These are phyloP conservation scores for Leptinotarsa haldemani DNA, from an alignment of 2,888 invertebrate species.

Conservation along the genomic window DNA sequence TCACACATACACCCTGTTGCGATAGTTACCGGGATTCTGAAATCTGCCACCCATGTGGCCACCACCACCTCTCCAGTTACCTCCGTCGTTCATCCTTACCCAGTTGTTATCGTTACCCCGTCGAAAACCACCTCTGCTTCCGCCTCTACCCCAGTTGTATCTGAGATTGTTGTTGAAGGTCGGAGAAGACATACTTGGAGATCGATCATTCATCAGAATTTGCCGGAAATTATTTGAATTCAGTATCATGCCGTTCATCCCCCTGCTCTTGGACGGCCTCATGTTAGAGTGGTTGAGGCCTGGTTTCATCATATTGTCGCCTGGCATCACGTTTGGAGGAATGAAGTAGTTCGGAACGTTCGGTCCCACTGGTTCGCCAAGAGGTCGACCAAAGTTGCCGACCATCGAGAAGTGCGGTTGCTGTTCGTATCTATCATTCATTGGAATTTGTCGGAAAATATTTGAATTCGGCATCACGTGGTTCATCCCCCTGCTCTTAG, in stretches of 20 bases:
- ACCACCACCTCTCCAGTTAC: slow-evolving; percentile 64
- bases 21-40: slow-evolving; percentile 73
- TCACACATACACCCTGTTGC: too few species aligned
- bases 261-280: slow-evolving; percentile 61
- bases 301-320: slow-evolving; percentile 65
- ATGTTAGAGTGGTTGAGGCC: slow-evolving; percentile 52
- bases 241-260: too few species aligned
- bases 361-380: too few species aligned
- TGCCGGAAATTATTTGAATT: too few species aligned
- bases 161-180: slow-evolving; percentile 40
- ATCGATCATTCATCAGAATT: too few species aligned
- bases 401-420: slow-evolving; percentile 29
- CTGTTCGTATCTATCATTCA: slow-evolving; percentile 32
- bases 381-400: slow-evolving; percentile 13
- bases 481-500: slow-evolving; percentile 53
- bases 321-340: slow-evolving; percentile 63
- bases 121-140: slow-evolving; percentile 43
- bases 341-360: slow-evolving; percentile 56
- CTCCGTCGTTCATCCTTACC: slow-evolving; percentile 65
- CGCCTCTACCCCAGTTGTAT: too few species aligned
- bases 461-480: too few species aligned
- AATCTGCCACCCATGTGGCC: slow-evolving; percentile 67
- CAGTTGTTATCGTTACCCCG: slow-evolving; percentile 59
- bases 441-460: slow-evolving; percentile 56
- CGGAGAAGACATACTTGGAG: slow-evolving; percentile 49